Percentiles rank a stretch among this genome's conserved stretches.
Evolutionary conservation across 2,113 vertebrate genomes (phyloP).

Genomic region (Caloenas nicobarica): DNA sequence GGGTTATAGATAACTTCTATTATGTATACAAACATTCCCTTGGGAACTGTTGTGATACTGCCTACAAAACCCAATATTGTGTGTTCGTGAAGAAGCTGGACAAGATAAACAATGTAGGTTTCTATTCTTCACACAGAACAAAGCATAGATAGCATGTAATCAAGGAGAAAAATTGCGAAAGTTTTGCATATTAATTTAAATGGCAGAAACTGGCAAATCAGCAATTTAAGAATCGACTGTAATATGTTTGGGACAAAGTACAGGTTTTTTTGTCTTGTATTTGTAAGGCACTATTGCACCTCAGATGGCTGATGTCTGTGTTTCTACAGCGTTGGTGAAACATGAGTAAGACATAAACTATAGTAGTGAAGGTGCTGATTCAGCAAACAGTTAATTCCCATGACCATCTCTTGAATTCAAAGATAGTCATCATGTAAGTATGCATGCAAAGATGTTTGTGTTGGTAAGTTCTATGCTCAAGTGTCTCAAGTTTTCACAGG

Average conservation of each 20-base stretch:
- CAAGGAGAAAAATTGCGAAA: not conserved
- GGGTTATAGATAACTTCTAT: constrained; percentile 26
- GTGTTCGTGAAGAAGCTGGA: not conserved
- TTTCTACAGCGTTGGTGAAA: not conserved
- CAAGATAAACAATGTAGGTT: constrained; percentile 7
- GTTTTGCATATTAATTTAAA: not conserved
- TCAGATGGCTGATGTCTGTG: not conserved
- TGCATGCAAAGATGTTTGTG: not conserved
- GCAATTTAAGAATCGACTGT: not conserved
- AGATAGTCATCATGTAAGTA: constrained; percentile 20
- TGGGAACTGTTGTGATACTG: constrained; percentile 19
- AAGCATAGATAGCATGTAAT: not conserved
- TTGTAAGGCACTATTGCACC: not conserved
- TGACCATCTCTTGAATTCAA: not conserved
- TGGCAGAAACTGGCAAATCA: not conserved
- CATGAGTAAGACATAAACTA: not conserved
- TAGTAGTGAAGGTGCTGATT: not conserved
- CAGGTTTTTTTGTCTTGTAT: not conserved
- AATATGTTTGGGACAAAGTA: not conserved
- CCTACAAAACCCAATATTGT: not conserved
- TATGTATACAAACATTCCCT: constrained; percentile 34
- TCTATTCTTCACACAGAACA: not conserved
- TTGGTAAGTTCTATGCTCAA: constrained; percentile 16
- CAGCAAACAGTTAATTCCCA: constrained; percentile 33
- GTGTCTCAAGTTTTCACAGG: not conserved